Percentiles rank a stretch among this genome's conserved stretches.
These are phyloP conservation scores for Takifugu bimaculatus DNA, from an alignment of 2,113 vertebrate species.

Conservation along the genomic window DNA sequence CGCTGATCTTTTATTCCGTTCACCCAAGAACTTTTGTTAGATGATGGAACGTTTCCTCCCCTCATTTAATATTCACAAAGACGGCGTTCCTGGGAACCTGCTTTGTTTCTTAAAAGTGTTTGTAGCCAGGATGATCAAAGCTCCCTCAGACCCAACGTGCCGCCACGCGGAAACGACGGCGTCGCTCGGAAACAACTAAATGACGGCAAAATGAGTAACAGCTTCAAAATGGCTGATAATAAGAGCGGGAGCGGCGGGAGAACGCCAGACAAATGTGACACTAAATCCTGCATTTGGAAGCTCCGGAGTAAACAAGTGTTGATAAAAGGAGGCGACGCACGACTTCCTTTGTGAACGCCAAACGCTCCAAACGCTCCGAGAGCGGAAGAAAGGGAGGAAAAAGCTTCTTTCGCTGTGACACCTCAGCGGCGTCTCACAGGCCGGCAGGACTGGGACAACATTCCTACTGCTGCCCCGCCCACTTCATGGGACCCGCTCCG, in stretches of 20 bases:
- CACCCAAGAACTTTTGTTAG: constrained; percentile 27
- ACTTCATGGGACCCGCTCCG: too few species aligned
- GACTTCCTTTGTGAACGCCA: constrained; percentile 38
- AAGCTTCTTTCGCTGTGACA: constrained; percentile 12
- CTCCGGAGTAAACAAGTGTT: constrained; percentile 58
- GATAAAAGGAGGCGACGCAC: constrained; percentile 53
- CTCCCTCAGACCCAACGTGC: constrained; percentile 18
- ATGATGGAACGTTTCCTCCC: constrained; percentile 11
- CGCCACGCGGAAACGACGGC: constrained; percentile 28
- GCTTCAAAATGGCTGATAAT: constrained; percentile 64
- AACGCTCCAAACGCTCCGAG: constrained; percentile 1
- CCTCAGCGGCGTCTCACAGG: not conserved
- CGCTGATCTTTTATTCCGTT: constrained; percentile 19
- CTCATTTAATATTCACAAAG: constrained; percentile 55
- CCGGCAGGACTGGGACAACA: not conserved
- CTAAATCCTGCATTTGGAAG: constrained; percentile 62
- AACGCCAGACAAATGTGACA: constrained; percentile 64
- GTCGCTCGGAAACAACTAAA: constrained; percentile 57
- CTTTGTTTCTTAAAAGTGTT: constrained; percentile 58
- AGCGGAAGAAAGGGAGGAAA: not conserved
- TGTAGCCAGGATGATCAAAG: constrained; percentile 58
- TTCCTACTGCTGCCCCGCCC: not conserved
- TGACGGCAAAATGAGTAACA: constrained; percentile 57
- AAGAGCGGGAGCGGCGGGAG: constrained; percentile 41
- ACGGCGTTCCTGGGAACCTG: constrained; percentile 25